Conservation (phyloP, 2,888 invertebrate species). For the Apomyelois bistriatella region DNA sequence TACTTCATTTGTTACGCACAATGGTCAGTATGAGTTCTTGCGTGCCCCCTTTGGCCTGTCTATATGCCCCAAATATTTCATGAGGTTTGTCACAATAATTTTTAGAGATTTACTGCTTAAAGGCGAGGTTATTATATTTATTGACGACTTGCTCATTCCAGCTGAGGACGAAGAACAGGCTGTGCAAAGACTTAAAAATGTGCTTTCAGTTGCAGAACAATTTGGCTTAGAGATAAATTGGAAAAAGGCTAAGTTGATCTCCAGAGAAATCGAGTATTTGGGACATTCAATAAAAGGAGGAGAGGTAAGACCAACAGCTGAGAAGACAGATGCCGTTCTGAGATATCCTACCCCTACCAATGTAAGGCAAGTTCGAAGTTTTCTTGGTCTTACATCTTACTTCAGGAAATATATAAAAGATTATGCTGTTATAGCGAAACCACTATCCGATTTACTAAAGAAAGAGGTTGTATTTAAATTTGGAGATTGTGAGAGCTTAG, state of each 20-base stretch:
- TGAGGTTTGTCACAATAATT: conserved; percentile 6
- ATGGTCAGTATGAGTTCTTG: not conserved
- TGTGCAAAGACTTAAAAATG: not conserved
- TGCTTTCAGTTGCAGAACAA: not conserved
- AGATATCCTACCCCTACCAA: conserved; percentile 23
- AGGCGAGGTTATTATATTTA: conserved; percentile 22
- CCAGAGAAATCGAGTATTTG: not conserved
- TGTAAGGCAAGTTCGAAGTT: conserved; percentile 23
- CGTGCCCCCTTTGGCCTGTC: not conserved
- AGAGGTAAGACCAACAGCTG: conserved; percentile 18
- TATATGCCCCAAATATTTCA: not conserved
- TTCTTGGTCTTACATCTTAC: conserved; percentile 23
- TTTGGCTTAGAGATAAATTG: not conserved
- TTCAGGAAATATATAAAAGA: conserved; percentile 19
- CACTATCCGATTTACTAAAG: conserved; percentile 16
- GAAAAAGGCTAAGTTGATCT: not conserved
- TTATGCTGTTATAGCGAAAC: conserved; percentile 21
- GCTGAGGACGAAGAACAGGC: conserved; percentile 20
- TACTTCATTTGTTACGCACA: not conserved
- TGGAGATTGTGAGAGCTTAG: not conserved
- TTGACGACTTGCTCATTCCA: conserved; percentile 27
- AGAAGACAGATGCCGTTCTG: conserved; percentile 22
- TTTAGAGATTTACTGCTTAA: conserved; percentile 22
- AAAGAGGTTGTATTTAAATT: not conserved
- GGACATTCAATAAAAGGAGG: not conserved